phyloP scores from a whole-genome alignment of 2,888 invertebrate species.

The Pachydiplax longipennis region DNA sequence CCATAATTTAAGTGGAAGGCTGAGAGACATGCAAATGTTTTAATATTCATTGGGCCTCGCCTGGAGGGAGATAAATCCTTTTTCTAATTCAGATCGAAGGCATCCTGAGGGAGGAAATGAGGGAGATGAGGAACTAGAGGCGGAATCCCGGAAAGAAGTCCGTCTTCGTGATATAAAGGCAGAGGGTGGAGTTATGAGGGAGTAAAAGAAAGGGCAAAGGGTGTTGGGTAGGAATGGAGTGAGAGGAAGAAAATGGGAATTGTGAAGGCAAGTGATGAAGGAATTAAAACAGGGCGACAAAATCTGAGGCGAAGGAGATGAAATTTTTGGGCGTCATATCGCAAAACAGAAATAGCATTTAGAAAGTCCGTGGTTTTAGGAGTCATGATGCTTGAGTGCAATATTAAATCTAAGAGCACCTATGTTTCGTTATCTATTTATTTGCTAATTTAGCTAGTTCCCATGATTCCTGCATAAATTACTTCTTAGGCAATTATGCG shows the following conservation, averaged over 20 bases:
- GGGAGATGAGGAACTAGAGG: neutral
- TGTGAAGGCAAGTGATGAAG: neutral
- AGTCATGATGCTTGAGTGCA: too few species aligned
- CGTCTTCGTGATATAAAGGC: neutral
- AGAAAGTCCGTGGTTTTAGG: too few species aligned
- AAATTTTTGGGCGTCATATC: too few species aligned
- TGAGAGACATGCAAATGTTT: neutral
- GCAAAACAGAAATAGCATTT: too few species aligned
- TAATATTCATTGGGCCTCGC: constrained; percentile 18
- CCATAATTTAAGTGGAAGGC: neutral
- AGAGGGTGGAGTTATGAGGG: neutral
- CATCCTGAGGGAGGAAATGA: neutral
- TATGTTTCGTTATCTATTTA: too few species aligned
- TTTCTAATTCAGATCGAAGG: constrained; percentile 1
- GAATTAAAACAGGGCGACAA: too few species aligned
- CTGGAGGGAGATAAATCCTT: neutral
- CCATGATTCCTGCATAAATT: too few species aligned
- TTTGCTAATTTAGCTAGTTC: too few species aligned
- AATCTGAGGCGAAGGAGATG: too few species aligned
- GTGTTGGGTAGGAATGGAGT: too few species aligned
- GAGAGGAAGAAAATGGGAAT: neutral
- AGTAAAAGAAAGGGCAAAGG: neutral
- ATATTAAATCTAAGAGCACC: too few species aligned
- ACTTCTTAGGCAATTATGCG: too few species aligned
- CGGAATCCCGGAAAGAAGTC: neutral